Conservation (phyloP, 2,888 invertebrate genomes). For the Pediacus dermestoides region DNA sequence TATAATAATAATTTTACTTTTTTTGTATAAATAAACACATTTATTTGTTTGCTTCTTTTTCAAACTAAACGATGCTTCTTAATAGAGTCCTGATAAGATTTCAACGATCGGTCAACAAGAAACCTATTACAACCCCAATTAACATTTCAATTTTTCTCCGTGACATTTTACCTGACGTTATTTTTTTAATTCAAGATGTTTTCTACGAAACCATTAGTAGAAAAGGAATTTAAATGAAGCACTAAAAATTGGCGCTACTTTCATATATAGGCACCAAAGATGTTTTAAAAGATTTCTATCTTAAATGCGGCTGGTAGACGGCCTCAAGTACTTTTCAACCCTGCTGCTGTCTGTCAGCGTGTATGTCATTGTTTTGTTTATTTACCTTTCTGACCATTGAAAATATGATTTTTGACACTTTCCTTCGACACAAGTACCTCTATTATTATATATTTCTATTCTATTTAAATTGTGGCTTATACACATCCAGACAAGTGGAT, state of each 20-base stretch:
- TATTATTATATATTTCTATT: no score
- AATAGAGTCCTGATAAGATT: no score
- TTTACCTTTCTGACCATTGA: conserved; percentile 34
- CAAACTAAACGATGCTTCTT: no score
- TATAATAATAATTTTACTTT: no score
- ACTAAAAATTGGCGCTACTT: conserved; percentile 23
- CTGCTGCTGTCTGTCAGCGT: conserved; percentile 36
- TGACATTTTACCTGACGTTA: conserved; percentile 18
- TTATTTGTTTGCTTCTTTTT: no score
- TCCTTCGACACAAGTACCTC: no score
- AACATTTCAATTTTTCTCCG: conserved; percentile 6
- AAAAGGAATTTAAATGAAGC: conserved; percentile 23
- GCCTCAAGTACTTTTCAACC: conserved; percentile 37
- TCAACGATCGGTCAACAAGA: no score
- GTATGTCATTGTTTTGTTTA: conserved; percentile 30
- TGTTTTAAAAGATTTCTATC: conserved; percentile 33
- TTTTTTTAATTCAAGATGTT: conserved; percentile 25
- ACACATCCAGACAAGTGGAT: no score
- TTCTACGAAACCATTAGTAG: conserved; percentile 33
- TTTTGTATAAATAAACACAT: no score
- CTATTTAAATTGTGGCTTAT: no score
- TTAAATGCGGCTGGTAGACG: conserved; percentile 34
- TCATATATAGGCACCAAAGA: conserved; percentile 5
- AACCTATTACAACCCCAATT: no score
- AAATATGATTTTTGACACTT: conserved; percentile 39